Evolutionary conservation across 2,888 invertebrate genomes (phyloP).

Genomic region (Leptarthrus brevirostris): DNA sequence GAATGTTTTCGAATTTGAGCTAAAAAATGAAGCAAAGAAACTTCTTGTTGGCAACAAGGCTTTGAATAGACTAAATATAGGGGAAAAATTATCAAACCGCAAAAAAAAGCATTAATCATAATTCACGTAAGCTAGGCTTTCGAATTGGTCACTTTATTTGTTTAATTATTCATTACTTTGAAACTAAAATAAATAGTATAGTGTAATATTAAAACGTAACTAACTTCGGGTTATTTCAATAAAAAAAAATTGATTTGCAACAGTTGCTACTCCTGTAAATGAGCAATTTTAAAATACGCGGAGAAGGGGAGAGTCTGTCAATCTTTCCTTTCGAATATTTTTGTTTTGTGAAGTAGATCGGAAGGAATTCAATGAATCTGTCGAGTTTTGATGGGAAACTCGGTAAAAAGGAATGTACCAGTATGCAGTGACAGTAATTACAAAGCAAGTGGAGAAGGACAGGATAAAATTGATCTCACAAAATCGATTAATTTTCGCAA

Average conservation of each 20-base stretch:
- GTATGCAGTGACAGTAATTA: conserved; percentile 20
- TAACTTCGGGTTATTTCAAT: background rate
- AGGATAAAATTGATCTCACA: conserved; percentile 46
- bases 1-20: too few relatives aligned
- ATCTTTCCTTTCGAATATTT: conserved; percentile 34
- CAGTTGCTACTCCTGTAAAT: background rate
- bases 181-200: too few relatives aligned
- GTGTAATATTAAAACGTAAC: too few relatives aligned
- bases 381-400: conserved; percentile 53
- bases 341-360: conserved; percentile 28
- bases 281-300: background rate
- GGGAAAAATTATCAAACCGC: too few relatives aligned
- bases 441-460: conserved; percentile 27
- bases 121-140: too few relatives aligned
- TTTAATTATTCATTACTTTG: too few relatives aligned
- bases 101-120: too few relatives aligned
- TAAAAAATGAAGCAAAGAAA: too few relatives aligned
- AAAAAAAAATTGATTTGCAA: background rate
- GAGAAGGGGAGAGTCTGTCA: conserved; percentile 39
- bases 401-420: conserved; percentile 48
- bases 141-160: too few relatives aligned
- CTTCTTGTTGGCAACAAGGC: too few relatives aligned
- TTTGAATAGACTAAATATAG: too few relatives aligned
- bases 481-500: conserved; percentile 48
- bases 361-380: conserved; percentile 49